Evolutionary conservation across 1,140 invertebrate species (phyloP).

Genomic region (Hetaerina americana): DNA sequence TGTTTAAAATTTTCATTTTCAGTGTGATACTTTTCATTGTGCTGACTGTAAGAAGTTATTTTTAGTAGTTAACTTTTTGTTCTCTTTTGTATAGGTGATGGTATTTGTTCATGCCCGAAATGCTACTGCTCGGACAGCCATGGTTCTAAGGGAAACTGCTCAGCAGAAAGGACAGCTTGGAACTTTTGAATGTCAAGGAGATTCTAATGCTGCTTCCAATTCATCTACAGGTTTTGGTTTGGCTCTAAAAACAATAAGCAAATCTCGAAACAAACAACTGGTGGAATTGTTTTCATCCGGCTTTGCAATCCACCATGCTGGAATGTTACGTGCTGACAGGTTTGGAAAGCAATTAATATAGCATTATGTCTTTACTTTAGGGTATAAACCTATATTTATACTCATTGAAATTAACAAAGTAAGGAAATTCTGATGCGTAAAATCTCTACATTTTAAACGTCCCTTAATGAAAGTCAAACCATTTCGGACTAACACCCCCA

Average conservation of each 20-base stretch:
- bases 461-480: too few species aligned
- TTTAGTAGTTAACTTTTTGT: conserved; percentile 5
- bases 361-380: too few species aligned
- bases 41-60: conserved; percentile 5
- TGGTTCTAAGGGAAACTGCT: conserved; percentile 60
- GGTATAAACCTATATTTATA: too few species aligned
- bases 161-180: conserved; percentile 54
- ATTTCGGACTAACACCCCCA: too few species aligned
- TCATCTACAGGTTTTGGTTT: conserved; percentile 41
- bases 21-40: conserved; percentile 11
- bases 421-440: too few species aligned
- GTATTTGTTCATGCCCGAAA: conserved; percentile 98
- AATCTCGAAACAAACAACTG: conserved; percentile 61
- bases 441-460: too few species aligned
- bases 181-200: conserved; percentile 38
- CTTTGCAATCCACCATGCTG: conserved; percentile 94
- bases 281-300: conserved; percentile 74
- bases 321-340: conserved; percentile 75
- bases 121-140: conserved; percentile 80
- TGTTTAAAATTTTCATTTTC: background rate
- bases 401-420: too few species aligned
- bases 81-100: conserved; percentile 61
- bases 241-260: conserved; percentile 48
- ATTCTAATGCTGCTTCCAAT: conserved; percentile 41
- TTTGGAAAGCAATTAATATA: too few species aligned